Conservation (phyloP, 2,797 vertebrate genomes). For the Trachops cirrhosus region DNA sequence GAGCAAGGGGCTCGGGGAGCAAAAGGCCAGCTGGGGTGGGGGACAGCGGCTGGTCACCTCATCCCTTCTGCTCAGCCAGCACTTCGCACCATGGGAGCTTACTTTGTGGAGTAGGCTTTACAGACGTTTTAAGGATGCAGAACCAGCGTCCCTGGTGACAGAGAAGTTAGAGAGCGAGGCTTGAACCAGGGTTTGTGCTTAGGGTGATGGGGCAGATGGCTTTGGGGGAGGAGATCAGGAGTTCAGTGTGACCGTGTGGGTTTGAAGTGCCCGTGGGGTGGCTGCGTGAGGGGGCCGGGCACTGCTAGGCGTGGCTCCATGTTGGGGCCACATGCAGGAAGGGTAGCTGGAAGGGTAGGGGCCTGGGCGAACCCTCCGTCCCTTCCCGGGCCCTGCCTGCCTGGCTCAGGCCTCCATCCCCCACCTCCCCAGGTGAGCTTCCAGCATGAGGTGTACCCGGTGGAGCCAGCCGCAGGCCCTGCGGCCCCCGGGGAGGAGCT, state of each 20-base stretch:
- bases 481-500: neutral
- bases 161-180: rapidly evolving
- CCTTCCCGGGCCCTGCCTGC: rapidly evolving
- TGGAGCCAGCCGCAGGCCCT: neutral
- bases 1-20: rapidly evolving
- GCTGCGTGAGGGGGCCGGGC: rapidly evolving
- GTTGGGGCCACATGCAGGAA: neutral
- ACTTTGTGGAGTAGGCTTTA: neutral
- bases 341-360: neutral
- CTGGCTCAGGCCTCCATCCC: rapidly evolving
- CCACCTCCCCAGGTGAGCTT: slow-evolving; percentile 88
- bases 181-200: too few relatives aligned
- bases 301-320: rapidly evolving
- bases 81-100: rapidly evolving
- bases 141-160: rapidly evolving
- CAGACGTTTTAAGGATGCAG: neutral
- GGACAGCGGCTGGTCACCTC: neutral
- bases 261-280: rapidly evolving
- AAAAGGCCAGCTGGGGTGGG: neutral
- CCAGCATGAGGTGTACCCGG: slow-evolving; percentile 90
- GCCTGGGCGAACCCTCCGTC: too few relatives aligned
- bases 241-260: rapidly evolving
- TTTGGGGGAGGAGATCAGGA: too few relatives aligned
- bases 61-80: neutral
- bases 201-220: too few relatives aligned